Evolutionary conservation across 2,888 invertebrate species (phyloP).

Genomic region (Norana najaformis): DNA sequence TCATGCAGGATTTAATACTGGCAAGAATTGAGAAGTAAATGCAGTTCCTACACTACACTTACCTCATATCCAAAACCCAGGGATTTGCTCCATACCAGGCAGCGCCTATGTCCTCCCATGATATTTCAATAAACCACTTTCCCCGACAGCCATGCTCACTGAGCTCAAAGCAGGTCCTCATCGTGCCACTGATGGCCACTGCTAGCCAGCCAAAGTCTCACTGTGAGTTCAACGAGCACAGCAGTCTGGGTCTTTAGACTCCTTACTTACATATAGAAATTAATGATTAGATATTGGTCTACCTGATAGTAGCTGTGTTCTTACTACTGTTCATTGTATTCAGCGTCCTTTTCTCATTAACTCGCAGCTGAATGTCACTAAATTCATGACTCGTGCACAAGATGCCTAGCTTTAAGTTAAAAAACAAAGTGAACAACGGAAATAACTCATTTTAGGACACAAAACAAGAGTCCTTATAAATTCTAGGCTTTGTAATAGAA

Average conservation of each 20-base stretch:
- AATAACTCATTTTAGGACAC: neutral
- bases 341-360: constrained; percentile 72
- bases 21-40: neutral
- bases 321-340: constrained; percentile 74
- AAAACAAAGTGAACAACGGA: constrained; percentile 22
- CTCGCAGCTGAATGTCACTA: constrained; percentile 71
- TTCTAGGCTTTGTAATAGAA: neutral
- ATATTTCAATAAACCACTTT: no score
- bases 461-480: neutral
- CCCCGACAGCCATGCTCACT: no score
- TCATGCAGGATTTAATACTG: neutral
- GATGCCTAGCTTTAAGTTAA: constrained; percentile 49
- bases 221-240: no score
- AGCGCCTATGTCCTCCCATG: neutral
- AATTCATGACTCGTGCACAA: constrained; percentile 69
- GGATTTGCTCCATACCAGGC: neutral
- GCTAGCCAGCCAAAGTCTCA: no score
- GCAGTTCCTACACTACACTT: no score
- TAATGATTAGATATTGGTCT: constrained; percentile 35
- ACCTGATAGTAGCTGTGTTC: constrained; percentile 67
- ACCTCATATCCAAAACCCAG: neutral
- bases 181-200: no score
- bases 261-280: neutral
- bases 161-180: no score
- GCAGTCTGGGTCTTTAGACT: no score